Percentiles rank a stretch among this genome's conserved stretches.
Conservation (phyloP, 2,113 vertebrate genomes). For the Urocolius indicus region DNA sequence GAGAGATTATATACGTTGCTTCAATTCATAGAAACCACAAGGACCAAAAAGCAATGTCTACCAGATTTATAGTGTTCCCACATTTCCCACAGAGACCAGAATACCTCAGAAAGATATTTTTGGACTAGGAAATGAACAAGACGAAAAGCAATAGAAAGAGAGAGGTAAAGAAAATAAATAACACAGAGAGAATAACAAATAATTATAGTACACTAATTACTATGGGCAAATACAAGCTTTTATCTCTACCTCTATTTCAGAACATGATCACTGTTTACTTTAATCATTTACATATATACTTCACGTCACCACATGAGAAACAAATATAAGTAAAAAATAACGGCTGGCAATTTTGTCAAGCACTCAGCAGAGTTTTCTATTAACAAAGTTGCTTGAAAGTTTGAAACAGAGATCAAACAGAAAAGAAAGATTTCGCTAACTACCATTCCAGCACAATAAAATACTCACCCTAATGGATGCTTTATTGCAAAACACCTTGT, state of each 20-base stretch:
- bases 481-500: conserved; percentile 96
- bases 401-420: not conserved
- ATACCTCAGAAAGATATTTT: not conserved
- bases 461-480: conserved; percentile 92
- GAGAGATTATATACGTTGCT: not conserved
- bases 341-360: not conserved
- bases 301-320: not conserved
- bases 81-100: not conserved
- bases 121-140: not conserved
- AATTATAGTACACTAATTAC: not conserved
- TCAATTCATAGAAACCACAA: not conserved
- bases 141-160: not conserved
- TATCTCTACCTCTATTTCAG: not conserved
- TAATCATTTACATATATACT: not conserved
- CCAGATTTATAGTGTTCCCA: not conserved
- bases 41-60: fast-evolving
- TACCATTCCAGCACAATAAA: not conserved
- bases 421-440: not conserved
- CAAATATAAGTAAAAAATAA: not conserved
- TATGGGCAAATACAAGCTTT: not conserved
- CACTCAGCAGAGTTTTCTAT: not conserved
- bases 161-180: not conserved
- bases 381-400: not conserved
- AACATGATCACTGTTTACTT: not conserved
- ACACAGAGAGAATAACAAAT: not conserved